These are phyloP conservation scores for Phthorimaea operculella DNA, from an alignment of 1,140 invertebrate species.

Conservation along the genomic window DNA sequence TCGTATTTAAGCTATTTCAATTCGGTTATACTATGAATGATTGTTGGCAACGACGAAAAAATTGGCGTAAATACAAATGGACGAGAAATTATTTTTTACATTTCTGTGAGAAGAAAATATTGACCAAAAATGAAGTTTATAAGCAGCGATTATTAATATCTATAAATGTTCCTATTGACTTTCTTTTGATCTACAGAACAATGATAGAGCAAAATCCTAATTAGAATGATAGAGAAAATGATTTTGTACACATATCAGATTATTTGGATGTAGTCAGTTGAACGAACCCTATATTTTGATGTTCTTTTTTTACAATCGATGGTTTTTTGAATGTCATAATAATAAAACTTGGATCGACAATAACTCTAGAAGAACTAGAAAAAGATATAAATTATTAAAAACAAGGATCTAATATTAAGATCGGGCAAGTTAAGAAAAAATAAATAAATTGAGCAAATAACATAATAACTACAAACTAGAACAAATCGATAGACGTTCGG, in stretches of 20 bases:
- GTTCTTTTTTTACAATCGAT: background rate
- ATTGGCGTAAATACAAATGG: no score
- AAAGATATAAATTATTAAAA: no score
- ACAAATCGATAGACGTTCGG: slow-evolving; percentile 11
- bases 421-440: background rate
- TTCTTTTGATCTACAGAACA: slow-evolving; percentile 17
- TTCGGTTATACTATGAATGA: background rate
- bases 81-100: no score
- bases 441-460: background rate
- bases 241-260: slow-evolving; percentile 32
- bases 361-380: slow-evolving; percentile 20
- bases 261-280: background rate
- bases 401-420: background rate
- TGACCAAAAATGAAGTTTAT: background rate
- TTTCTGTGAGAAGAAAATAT: no score
- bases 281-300: background rate
- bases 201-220: slow-evolving; percentile 28
- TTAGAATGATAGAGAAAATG: slow-evolving; percentile 19
- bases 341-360: slow-evolving; percentile 18
- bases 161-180: slow-evolving; percentile 18
- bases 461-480: slow-evolving; percentile 7
- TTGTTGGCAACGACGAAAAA: background rate
- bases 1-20: background rate
- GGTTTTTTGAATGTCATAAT: background rate
- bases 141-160: background rate